Evolutionary conservation across 2,888 invertebrate genomes (phyloP).

Genomic region (Ypsolopha sequella): DNA sequence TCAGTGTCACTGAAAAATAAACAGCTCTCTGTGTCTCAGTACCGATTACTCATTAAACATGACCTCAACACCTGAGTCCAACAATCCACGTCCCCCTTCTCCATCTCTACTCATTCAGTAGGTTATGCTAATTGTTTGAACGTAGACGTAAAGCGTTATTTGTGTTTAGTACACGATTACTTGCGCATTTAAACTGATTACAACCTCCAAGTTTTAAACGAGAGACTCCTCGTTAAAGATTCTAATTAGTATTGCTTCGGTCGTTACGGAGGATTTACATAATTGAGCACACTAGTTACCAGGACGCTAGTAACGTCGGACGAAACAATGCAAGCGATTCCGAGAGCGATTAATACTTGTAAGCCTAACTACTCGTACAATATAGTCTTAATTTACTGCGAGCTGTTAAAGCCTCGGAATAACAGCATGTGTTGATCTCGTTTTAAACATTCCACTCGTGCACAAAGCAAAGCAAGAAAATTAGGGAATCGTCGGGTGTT

Average conservation of each 20-base stretch:
- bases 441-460: conserved; percentile 30
- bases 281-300: conserved; percentile 6
- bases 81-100: neutral
- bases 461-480: conserved; percentile 30
- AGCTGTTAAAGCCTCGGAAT: no score
- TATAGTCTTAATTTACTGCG: no score
- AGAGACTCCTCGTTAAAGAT: conserved; percentile 19
- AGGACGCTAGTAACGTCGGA: neutral
- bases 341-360: neutral
- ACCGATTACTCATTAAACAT: neutral
- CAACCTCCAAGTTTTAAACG: conserved; percentile 17
- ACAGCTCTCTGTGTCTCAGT: neutral
- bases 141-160: conserved; percentile 48
- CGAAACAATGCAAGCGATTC: conserved; percentile 1
- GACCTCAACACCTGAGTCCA: neutral
- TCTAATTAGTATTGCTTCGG: conserved; percentile 31
- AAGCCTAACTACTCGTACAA: no score
- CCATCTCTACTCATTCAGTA: neutral
- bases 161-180: conserved; percentile 55
- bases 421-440: conserved; percentile 19
- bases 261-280: conserved; percentile 9
- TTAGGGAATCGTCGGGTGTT: conserved; percentile 19
- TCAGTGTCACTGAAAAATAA: neutral
- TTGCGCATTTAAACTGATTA: conserved; percentile 54
- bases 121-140: conserved; percentile 60